Percentiles rank a stretch among this genome's conserved stretches.
phyloP scores from a whole-genome alignment of 2,113 vertebrate genomes.

The Dolichallabes microphthalmus region DNA sequence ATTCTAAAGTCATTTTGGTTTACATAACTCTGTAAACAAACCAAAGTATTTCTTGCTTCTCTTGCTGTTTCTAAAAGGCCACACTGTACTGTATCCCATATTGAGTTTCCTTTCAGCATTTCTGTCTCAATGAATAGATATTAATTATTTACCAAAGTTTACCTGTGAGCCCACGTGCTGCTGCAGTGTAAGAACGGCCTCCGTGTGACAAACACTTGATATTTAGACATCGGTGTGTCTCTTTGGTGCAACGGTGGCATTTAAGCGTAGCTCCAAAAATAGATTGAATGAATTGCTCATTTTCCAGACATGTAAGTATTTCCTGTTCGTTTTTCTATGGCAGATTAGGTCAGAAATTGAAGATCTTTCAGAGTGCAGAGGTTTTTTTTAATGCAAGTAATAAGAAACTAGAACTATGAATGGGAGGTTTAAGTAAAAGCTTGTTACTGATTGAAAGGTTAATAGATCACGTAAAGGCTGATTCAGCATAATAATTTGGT shows the following conservation, averaged over 20 bases:
- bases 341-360: slow-evolving; percentile 10
- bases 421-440: slow-evolving; percentile 28
- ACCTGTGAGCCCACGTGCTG: slow-evolving; percentile 43
- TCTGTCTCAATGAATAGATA: slow-evolving; percentile 65
- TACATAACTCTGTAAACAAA: neutral
- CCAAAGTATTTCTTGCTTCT: neutral
- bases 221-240: slow-evolving; percentile 12
- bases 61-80: slow-evolving; percentile 29
- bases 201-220: slow-evolving; percentile 38
- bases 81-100: slow-evolving; percentile 56
- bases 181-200: slow-evolving; percentile 24
- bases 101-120: slow-evolving; percentile 68
- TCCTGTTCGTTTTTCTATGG: slow-evolving; percentile 21
- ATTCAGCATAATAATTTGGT: slow-evolving; percentile 70
- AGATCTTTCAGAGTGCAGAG: neutral
- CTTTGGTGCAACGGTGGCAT: neutral
- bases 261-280: slow-evolving; percentile 15
- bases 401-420: slow-evolving; percentile 37
- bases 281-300: slow-evolving; percentile 7
- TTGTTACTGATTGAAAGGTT: slow-evolving; percentile 77
- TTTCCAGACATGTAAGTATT: slow-evolving; percentile 41
- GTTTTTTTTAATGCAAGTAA: slow-evolving; percentile 5
- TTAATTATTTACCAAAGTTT: slow-evolving; percentile 71
- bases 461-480: slow-evolving; percentile 71
- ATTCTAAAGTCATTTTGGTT: neutral